Conservation (phyloP, 53 echinoderm and acorn worm genomes). For the Pentamera pediparva region DNA sequence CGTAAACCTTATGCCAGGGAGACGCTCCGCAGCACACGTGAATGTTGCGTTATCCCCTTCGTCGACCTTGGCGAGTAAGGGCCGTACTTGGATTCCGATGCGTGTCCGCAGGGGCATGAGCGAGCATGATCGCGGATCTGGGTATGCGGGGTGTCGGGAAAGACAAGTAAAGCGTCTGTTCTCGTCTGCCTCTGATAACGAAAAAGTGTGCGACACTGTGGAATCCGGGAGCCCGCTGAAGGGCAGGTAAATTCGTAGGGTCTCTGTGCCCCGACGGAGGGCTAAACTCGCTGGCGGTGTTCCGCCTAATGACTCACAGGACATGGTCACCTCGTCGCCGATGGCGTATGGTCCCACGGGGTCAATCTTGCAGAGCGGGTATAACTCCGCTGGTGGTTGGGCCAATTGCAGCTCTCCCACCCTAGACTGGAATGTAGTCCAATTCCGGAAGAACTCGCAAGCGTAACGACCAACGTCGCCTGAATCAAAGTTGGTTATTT, state of each 20-base stretch:
- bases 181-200: slow-evolving; percentile 52
- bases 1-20: slow-evolving; percentile 53
- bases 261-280: slow-evolving; percentile 55
- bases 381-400: slow-evolving; percentile 57
- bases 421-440: slow-evolving; percentile 45
- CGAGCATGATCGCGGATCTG: slow-evolving; percentile 62
- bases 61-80: slow-evolving; percentile 48
- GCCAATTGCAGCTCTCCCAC: slow-evolving; percentile 51
- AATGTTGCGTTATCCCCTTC: slow-evolving; percentile 47
- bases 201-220: slow-evolving; percentile 35
- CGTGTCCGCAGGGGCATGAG: slow-evolving; percentile 65
- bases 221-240: slow-evolving; percentile 22
- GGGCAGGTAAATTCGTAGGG: slow-evolving; percentile 26
- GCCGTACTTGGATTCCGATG: slow-evolving; percentile 54
- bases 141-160: slow-evolving; percentile 54
- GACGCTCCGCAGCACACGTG: slow-evolving; percentile 54
- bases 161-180: slow-evolving; percentile 69
- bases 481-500: slow-evolving; percentile 42
- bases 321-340: slow-evolving; percentile 71
- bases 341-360: slow-evolving; percentile 40
- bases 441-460: slow-evolving; percentile 51
- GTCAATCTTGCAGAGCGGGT: slow-evolving; percentile 52
- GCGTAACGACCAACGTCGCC: slow-evolving; percentile 53
- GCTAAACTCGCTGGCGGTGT: slow-evolving; percentile 76
- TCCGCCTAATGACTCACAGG: slow-evolving; percentile 81